phyloP scores from a whole-genome alignment of 2,888 invertebrate genomes.

The Artemia sinica region DNA sequence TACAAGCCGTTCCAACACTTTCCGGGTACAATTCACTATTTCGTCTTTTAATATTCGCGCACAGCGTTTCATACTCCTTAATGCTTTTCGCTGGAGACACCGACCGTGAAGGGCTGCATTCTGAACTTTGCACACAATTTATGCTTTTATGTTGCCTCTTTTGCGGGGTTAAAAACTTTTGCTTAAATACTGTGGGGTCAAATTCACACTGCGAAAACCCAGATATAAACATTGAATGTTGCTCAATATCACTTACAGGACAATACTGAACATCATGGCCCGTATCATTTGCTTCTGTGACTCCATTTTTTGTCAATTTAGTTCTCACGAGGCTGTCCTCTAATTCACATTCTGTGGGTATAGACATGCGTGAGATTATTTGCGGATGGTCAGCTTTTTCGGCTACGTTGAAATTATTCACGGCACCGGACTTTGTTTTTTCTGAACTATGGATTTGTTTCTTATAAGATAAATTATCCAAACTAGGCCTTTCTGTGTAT shows the following conservation, averaged over 20 bases:
- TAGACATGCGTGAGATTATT: conserved; percentile 7
- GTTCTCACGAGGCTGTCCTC: conserved; percentile 13
- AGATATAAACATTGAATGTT: background rate
- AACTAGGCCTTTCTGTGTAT: too few species aligned
- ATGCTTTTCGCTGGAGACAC: background rate
- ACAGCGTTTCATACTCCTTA: background rate
- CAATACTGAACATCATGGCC: conserved; percentile 1
- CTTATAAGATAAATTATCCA: too few species aligned
- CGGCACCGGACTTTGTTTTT: background rate
- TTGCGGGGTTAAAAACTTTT: background rate
- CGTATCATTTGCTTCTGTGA: background rate
- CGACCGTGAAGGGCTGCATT: conserved; percentile 10
- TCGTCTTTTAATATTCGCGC: background rate
- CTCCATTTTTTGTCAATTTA: background rate
- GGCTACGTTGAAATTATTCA: background rate
- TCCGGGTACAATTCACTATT: background rate
- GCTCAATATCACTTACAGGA: background rate
- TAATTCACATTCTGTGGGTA: conserved; percentile 8
- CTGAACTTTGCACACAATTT: background rate
- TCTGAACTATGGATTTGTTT: too few species aligned
- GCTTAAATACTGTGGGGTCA: background rate
- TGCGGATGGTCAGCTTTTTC: conserved; percentile 6
- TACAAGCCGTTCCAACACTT: background rate
- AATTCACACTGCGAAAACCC: conserved; percentile 6
- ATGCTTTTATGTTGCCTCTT: background rate